phyloP scores from a whole-genome alignment of 2,888 invertebrate genomes.

The Caenorhabditis wallacei region DNA sequence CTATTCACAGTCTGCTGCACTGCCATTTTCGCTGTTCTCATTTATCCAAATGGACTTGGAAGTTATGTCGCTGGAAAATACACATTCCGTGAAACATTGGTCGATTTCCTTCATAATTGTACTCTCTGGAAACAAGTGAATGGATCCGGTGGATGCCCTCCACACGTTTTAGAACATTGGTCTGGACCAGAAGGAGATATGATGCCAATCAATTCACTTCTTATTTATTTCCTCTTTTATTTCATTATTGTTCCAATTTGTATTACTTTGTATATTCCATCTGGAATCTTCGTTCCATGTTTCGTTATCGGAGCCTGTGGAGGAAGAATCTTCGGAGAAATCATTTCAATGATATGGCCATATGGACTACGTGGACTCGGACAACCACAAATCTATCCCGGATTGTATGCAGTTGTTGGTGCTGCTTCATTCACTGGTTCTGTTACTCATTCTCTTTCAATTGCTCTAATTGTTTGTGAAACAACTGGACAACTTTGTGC shows the following conservation, averaged over 20 bases:
- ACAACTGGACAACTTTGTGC: slow-evolving; percentile 99
- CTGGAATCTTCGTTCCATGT: slow-evolving; percentile 95
- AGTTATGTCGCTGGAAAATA: slow-evolving; percentile 87
- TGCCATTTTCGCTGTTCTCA: slow-evolving; percentile 85
- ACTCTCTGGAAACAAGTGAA: slow-evolving; percentile 69
- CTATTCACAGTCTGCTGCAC: slow-evolving; percentile 66
- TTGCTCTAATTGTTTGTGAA: slow-evolving; percentile 97
- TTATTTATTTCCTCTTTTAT: slow-evolving; percentile 69
- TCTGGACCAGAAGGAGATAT: slow-evolving; percentile 59
- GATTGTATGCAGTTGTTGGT: slow-evolving; percentile 97
- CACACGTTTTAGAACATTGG: slow-evolving; percentile 70
- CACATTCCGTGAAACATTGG: slow-evolving; percentile 76
- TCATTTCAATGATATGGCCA: slow-evolving; percentile 95
- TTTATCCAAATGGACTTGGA: slow-evolving; percentile 94
- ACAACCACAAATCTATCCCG: slow-evolving; percentile 91
- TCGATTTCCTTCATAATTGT: slow-evolving; percentile 76
- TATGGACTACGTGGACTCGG: slow-evolving; percentile 89
- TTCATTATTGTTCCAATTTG: slow-evolving; percentile 76
- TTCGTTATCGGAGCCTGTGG: slow-evolving; percentile 87
- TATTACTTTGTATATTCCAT: slow-evolving; percentile 74
- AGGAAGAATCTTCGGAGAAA: slow-evolving; percentile 79
- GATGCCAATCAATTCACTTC: slow-evolving; percentile 60
- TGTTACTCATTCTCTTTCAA: slow-evolving; percentile 97
- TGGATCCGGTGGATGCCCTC: slow-evolving; percentile 67
- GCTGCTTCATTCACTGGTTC: slow-evolving; percentile 92